phyloP scores from a whole-genome alignment of 1,140 invertebrate species.

The Penaeus vannamei region DNA sequence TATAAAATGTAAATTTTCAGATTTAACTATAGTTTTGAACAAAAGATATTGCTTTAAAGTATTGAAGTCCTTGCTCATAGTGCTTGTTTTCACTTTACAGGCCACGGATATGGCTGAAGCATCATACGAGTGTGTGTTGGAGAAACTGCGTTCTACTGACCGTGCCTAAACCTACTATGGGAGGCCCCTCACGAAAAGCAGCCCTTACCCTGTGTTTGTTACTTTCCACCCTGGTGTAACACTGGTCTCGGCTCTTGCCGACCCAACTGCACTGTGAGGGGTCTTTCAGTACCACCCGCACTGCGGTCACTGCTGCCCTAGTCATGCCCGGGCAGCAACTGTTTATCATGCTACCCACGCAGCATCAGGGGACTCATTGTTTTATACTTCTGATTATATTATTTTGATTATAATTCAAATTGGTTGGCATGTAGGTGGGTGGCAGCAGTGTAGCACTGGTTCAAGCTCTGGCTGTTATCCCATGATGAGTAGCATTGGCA shows the following conservation, averaged over 20 bases:
- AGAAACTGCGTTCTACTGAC: conserved; percentile 92
- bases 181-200: conserved; percentile 57
- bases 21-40: too few relatives aligned
- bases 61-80: too few relatives aligned
- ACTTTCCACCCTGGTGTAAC: background rate
- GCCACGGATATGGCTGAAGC: conserved; percentile 93
- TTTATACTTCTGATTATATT: conserved; percentile 64
- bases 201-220: conserved; percentile 42
- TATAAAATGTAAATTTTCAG: too few relatives aligned
- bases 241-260: conserved; percentile 14
- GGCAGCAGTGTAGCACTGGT: conserved; percentile 58
- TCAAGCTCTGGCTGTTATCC: conserved; percentile 41
- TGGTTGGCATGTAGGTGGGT: conserved; percentile 56
- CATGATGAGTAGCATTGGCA: background rate
- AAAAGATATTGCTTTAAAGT: too few relatives aligned
- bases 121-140: conserved; percentile 90
- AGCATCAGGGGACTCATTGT: conserved; percentile 56
- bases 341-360: conserved; percentile 56
- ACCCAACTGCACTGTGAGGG: conserved; percentile 43
- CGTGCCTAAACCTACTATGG: conserved; percentile 80
- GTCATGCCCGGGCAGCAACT: conserved; percentile 54
- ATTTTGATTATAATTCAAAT: conserved; percentile 57
- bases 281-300: conserved; percentile 34
- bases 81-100: conserved; percentile 70
- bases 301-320: conserved; percentile 48